These are phyloP conservation scores for Hirundichthys speculiger DNA, from an alignment of 2,113 vertebrate species.

Conservation along the genomic window DNA sequence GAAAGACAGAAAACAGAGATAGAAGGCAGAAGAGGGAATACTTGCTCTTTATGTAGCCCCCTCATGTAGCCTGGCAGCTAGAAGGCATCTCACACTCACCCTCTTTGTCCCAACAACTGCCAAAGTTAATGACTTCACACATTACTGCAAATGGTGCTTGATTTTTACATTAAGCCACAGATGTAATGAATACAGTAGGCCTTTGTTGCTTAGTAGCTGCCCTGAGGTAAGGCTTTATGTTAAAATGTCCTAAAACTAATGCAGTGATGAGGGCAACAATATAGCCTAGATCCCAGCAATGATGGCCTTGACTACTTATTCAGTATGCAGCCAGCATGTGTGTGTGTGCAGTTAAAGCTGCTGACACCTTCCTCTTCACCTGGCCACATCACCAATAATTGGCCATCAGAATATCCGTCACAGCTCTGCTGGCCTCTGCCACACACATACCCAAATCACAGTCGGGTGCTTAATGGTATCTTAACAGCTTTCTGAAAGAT, in stretches of 20 bases:
- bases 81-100: conserved; percentile 70
- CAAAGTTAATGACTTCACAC: conserved; percentile 81
- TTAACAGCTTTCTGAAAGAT: conserved; percentile 61
- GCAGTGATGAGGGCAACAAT: conserved; percentile 64
- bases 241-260: conserved; percentile 68
- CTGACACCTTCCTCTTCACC: conserved; percentile 70
- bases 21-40: conserved; percentile 53
- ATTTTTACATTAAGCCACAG: conserved; percentile 76
- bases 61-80: conserved; percentile 67
- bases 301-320: conserved; percentile 47
- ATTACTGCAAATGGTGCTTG: conserved; percentile 78
- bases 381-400: conserved; percentile 71
- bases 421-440: conserved; percentile 47
- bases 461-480: conserved; percentile 55
- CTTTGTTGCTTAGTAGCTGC: conserved; percentile 59
- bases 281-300: conserved; percentile 29
- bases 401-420: conserved; percentile 70
- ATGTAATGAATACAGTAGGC: conserved; percentile 76
- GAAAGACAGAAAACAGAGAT: conserved; percentile 60
- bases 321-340: conserved; percentile 58
- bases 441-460: conserved; percentile 48
- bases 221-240: conserved; percentile 69
- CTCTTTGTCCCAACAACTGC: conserved; percentile 76
- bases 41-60: conserved; percentile 67
- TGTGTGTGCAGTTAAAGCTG: conserved; percentile 62